A percentile compares a stretch with the other conserved stretches of the same genome.
phyloP scores from a whole-genome alignment of 2,113 vertebrate genomes.

The Ciconia stormi region DNA sequence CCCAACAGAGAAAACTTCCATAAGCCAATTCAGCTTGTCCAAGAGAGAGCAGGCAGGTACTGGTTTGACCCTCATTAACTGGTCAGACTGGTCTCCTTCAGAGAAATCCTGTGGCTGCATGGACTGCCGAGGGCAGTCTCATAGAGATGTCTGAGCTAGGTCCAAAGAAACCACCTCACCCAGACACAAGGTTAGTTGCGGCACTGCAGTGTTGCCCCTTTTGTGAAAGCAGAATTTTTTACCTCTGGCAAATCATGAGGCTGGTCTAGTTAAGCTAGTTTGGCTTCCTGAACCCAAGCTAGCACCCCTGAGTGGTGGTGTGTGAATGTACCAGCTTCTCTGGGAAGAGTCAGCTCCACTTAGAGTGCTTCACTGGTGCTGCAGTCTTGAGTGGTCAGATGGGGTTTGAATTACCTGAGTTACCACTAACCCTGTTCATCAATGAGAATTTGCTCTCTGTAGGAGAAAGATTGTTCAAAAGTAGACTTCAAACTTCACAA shows the following conservation, averaged over 20 bases:
- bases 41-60: not conserved
- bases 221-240: not conserved
- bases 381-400: not conserved
- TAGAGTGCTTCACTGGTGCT: not conserved
- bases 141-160: not conserved
- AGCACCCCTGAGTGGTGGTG: fast-evolving
- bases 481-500: not conserved
- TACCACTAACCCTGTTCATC: not conserved
- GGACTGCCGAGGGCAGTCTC: not conserved
- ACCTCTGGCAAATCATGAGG: not conserved
- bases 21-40: not conserved
- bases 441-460: not conserved
- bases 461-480: not conserved
- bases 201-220: not conserved
- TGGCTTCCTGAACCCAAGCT: not conserved
- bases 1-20: not conserved
- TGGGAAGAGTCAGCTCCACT: not conserved
- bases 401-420: not conserved
- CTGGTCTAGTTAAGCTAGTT: no score
- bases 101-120: not conserved
- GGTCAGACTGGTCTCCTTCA: not conserved
- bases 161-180: not conserved
- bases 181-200: not conserved
- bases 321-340: not conserved
- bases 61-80: not conserved